Base-by-base conservation (phyloP, 2,113 vertebrate species). In the Triplophysa tibetana region DNA sequence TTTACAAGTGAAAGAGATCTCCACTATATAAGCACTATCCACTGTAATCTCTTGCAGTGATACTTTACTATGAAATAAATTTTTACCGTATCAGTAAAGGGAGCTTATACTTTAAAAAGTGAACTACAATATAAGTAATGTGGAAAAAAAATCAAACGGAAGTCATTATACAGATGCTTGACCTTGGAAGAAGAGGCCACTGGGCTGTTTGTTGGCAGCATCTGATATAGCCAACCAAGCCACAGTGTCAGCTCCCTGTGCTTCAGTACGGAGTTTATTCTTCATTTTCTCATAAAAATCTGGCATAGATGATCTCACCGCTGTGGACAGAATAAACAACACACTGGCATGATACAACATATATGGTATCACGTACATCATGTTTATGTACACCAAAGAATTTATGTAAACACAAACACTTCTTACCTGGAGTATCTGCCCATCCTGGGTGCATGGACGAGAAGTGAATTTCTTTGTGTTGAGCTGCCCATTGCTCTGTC, bases 391-490 rank as follows among this genome's bases (percentile, higher is more conserved):
- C 19, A 50, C 33, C n/a, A n/a, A n/a, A n/a, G n/a, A n/a, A n/a
- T n/a, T n/a, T n/a, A n/a, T n/a, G n/a, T n/a, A n/a, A n/a, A 64
- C 8, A 33, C 17, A 73, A 50, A 78, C 17, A 54, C 33, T 29
- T 21, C n/a, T 26, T 87, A 94, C 93, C 95, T 90, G 93, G 93
- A 3, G 93, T 95, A 87, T 95, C 93, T 0, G 91, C 94, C 94
- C 94, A 95, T 86, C 95, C 94, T 0, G 94, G 95, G 61, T 94
- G 94, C 94, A 93, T 94, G 14, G 87, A 91, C 0, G 93, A 95
- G 87, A 95, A 96, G 83, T 94, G 93, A 80, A 95, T 85, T n/a
- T 91, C 90, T 72, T 88, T 90, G 88, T 94, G 88, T 70, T 86
- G 84, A 33, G 81, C 61, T 2, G 92, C 90, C 93, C 92, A 95